These are phyloP conservation scores for Araneus ventricosus DNA, from an alignment of 1,140 invertebrate genomes.

Conservation along the genomic window DNA sequence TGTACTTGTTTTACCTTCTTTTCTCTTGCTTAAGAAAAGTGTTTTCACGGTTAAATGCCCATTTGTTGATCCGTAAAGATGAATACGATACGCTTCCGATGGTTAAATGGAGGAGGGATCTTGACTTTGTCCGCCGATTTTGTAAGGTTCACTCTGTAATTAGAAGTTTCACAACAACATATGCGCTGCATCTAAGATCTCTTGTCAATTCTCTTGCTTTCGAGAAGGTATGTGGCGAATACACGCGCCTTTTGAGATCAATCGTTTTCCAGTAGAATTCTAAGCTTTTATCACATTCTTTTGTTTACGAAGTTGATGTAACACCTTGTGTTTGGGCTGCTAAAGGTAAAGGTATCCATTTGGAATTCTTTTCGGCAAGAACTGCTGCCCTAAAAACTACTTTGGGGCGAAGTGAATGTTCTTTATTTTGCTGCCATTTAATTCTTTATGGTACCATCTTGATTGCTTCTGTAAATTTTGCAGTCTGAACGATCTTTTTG, in stretches of 20 bases:
- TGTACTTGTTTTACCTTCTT: not conserved
- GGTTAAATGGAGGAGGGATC: not conserved
- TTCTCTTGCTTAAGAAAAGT: conserved; percentile 5
- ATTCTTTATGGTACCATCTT: too few species aligned
- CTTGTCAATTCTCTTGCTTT: not conserved
- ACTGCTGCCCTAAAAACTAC: not conserved
- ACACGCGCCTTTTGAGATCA: not conserved
- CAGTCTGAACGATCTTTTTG: too few species aligned
- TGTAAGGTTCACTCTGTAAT: not conserved
- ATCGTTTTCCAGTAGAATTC: not conserved
- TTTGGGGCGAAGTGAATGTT: not conserved
- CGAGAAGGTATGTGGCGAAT: not conserved
- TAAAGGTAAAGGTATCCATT: not conserved
- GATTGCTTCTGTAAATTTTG: too few species aligned
- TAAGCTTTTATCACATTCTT: conserved; percentile 6
- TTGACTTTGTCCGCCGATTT: not conserved
- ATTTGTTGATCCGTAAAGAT: conserved; percentile 61
- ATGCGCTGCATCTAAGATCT: not conserved
- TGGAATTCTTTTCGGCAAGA: not conserved
- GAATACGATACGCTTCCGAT: conserved; percentile 36
- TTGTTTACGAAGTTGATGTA: conserved; percentile 12
- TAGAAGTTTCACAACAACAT: conserved; percentile 31
- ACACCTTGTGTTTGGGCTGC: not conserved
- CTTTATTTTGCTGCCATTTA: too few species aligned
- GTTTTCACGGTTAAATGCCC: conserved; percentile 39